phyloP scores from a whole-genome alignment of 2,797 vertebrate genomes.

The Setipinna tenuifilis region DNA sequence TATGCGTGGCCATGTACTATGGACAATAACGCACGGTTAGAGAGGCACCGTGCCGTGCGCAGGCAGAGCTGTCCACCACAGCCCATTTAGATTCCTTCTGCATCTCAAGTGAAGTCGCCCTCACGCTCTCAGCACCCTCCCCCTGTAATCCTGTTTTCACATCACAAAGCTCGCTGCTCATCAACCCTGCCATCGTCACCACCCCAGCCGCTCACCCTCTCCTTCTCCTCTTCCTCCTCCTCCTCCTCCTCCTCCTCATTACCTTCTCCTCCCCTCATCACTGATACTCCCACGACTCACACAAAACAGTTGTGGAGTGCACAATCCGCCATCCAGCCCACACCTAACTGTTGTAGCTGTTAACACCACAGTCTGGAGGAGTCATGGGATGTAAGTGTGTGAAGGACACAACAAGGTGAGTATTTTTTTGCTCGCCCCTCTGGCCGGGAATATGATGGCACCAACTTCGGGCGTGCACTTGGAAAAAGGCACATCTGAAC shows the following conservation, averaged over 20 bases:
- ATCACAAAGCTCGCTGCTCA: background rate
- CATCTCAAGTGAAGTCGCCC: background rate
- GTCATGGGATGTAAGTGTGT: background rate
- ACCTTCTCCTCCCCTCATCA: background rate
- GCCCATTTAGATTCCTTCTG: background rate
- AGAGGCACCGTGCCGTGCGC: background rate
- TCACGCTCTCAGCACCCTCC: background rate
- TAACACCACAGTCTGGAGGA: background rate
- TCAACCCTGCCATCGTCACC: background rate
- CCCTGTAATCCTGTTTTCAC: background rate
- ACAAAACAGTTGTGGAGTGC: background rate
- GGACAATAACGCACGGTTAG: background rate
- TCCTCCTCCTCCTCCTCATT: background rate
- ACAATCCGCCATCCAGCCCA: background rate
- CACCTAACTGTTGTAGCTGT: background rate
- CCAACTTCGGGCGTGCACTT: background rate
- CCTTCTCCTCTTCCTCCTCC: background rate
- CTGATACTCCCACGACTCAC: background rate
- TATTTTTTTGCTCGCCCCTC: background rate
- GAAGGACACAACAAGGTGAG: slow-evolving; percentile 21
- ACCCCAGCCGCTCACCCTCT: background rate
- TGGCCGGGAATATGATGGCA: background rate
- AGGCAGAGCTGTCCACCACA: background rate
- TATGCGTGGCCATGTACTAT: background rate
- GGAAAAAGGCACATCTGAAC: background rate